Evolutionary conservation across 2,888 invertebrate species (phyloP).

Genomic region (Venusia cambrica): DNA sequence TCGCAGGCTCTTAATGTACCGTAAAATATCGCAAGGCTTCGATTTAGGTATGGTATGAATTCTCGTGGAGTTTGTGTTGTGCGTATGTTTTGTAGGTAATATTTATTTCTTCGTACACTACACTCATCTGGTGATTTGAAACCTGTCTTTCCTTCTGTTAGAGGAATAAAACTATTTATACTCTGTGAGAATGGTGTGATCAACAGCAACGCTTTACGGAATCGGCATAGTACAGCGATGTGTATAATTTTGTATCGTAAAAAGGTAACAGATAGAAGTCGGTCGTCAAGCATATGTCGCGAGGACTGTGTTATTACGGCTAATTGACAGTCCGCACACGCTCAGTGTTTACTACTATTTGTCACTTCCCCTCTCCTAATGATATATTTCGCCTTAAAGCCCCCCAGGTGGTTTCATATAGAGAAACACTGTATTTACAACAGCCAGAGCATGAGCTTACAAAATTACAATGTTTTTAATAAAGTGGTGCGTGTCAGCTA

Average conservation of each 20-base stretch:
- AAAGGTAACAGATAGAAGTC: constrained; percentile 64
- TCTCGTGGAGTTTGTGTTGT: too few relatives aligned
- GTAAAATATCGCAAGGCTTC: too few relatives aligned
- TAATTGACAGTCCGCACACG: constrained; percentile 71
- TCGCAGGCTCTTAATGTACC: too few relatives aligned
- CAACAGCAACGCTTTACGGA: constrained; percentile 14
- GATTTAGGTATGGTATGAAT: too few relatives aligned
- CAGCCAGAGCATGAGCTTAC: constrained; percentile 23
- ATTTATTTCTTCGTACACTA: too few relatives aligned
- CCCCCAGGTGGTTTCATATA: constrained; percentile 50
- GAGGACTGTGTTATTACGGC: constrained; percentile 57
- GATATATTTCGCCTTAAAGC: constrained; percentile 52
- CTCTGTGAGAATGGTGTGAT: too few relatives aligned
- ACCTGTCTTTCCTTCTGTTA: too few relatives aligned
- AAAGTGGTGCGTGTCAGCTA: constrained; percentile 7
- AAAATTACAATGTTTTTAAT: constrained; percentile 1
- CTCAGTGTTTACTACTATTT: constrained; percentile 63
- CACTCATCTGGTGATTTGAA: too few relatives aligned
- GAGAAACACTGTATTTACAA: constrained; percentile 40
- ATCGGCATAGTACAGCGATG: constrained; percentile 14
- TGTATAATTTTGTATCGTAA: constrained; percentile 65
- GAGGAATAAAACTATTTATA: too few relatives aligned
- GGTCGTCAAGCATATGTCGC: constrained; percentile 67
- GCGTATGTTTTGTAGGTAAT: too few relatives aligned
- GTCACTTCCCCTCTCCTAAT: constrained; percentile 71